phyloP scores from a whole-genome alignment of 2,797 vertebrate genomes.

The Ficedula albicollis region DNA sequence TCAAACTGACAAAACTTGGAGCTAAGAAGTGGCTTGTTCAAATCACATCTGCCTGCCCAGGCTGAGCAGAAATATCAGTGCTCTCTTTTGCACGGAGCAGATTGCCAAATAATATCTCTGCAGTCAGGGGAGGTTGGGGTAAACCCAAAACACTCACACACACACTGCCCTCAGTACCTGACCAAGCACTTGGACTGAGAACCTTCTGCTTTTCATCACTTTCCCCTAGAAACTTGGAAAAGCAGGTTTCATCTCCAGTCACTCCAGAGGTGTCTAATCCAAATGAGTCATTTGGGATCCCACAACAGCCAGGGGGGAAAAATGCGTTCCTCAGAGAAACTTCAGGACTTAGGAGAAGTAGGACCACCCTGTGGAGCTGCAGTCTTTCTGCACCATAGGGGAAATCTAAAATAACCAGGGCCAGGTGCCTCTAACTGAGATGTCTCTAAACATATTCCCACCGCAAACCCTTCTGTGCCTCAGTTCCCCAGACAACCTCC shows the following conservation, averaged over 20 bases:
- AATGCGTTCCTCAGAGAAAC: not conserved
- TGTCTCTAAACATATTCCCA: not conserved
- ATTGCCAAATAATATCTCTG: not conserved
- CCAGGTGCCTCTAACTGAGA: not conserved
- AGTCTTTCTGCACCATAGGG: not conserved
- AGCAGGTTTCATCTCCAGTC: not conserved
- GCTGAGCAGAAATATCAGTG: not conserved
- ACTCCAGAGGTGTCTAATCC: not conserved
- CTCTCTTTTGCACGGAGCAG: not conserved
- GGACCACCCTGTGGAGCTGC: not conserved
- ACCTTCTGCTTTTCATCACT: not conserved
- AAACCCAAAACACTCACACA: not conserved
- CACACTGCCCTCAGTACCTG: not conserved
- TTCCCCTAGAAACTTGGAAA: not conserved
- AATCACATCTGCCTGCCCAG: not conserved
- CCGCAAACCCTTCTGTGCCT: not conserved
- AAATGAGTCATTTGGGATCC: not conserved
- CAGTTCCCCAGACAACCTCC: not conserved
- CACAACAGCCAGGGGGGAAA: not conserved
- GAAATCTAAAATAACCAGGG: not conserved
- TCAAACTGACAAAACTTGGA: not conserved
- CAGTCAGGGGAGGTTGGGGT: not conserved
- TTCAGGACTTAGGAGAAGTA: not conserved
- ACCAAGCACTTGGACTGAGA: not conserved
- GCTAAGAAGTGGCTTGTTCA: not conserved